Conservation (phyloP, 1,140 invertebrate genomes). For the Brachionus koreanus region DNA sequence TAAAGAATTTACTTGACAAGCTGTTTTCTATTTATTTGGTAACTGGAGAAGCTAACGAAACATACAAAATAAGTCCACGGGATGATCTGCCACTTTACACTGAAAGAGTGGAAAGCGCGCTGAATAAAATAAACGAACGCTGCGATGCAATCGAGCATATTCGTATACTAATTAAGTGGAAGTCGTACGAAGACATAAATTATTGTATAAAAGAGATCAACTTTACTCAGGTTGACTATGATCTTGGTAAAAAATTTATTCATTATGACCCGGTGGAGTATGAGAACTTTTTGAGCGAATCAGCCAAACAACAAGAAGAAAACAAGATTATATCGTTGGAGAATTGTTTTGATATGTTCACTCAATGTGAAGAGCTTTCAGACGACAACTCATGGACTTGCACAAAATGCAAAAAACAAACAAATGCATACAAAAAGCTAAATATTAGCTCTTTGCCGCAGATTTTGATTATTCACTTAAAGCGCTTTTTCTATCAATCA, state of each 20-base stretch:
- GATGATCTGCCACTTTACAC: constrained; percentile 83
- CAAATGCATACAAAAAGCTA: constrained; percentile 76
- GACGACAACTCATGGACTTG: constrained; percentile 89
- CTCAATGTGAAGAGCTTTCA: constrained; percentile 76
- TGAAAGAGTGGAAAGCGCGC: constrained; percentile 79
- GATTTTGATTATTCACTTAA: constrained; percentile 89
- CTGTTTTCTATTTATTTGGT: constrained; percentile 47
- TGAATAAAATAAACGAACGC: constrained; percentile 51
- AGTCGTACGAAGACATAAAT: not conserved
- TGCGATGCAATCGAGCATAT: not conserved
- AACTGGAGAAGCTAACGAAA: not conserved
- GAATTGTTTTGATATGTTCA: constrained; percentile 78
- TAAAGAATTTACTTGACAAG: constrained; percentile 31
- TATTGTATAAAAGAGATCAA: not conserved
- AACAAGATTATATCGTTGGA: constrained; percentile 68
- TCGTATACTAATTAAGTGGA: not conserved
- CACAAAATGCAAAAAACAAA: constrained; percentile 84
- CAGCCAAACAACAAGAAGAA: constrained; percentile 60
- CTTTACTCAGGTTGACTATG: not conserved
- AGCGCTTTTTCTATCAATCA: constrained; percentile 69
- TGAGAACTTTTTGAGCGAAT: constrained; percentile 58
- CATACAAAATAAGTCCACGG: not conserved
- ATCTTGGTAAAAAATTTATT: not conserved
- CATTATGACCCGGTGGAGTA: not conserved
- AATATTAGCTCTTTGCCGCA: constrained; percentile 90